phyloP scores from a whole-genome alignment of 1,140 invertebrate species.

The Fopius arisanus region DNA sequence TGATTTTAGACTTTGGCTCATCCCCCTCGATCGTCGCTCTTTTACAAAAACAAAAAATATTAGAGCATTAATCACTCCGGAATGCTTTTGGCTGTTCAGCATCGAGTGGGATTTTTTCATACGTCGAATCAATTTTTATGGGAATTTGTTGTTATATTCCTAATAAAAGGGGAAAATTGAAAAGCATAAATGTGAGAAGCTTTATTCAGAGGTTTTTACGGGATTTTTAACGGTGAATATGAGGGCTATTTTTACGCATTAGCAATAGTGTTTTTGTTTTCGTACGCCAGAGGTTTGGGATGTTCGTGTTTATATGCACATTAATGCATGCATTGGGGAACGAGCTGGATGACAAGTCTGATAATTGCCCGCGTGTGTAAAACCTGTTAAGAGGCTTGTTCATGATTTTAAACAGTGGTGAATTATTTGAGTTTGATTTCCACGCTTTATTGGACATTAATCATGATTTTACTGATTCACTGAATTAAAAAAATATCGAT shows the following conservation, averaged over 20 bases:
- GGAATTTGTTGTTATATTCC: not conserved
- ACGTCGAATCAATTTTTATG: slow-evolving; percentile 3
- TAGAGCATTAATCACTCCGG: not conserved
- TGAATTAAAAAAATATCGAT: no score
- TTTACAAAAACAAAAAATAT: slow-evolving; percentile 7
- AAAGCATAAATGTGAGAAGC: slow-evolving; percentile 12
- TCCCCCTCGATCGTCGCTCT: slow-evolving; percentile 30
- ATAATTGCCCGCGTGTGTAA: slow-evolving; percentile 60
- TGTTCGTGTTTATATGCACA: slow-evolving; percentile 51
- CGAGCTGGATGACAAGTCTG: slow-evolving; percentile 60
- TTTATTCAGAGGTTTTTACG: not conserved
- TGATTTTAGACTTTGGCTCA: not conserved
- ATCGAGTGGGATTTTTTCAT: not conserved
- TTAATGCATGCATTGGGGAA: slow-evolving; percentile 57
- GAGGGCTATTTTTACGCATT: slow-evolving; percentile 16
- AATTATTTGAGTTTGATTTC: slow-evolving; percentile 27
- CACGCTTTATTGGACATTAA: not conserved
- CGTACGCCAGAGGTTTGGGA: not conserved
- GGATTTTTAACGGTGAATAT: not conserved
- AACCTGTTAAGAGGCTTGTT: slow-evolving; percentile 54
- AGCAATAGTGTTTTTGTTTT: not conserved
- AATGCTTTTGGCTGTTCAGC: no score
- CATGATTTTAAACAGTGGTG: slow-evolving; percentile 45
- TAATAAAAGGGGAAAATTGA: slow-evolving; percentile 1
- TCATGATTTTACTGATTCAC: no score